Evolutionary conservation across 2,888 invertebrate genomes (phyloP).

Genomic region (Cataglyphis altisquamis): DNA sequence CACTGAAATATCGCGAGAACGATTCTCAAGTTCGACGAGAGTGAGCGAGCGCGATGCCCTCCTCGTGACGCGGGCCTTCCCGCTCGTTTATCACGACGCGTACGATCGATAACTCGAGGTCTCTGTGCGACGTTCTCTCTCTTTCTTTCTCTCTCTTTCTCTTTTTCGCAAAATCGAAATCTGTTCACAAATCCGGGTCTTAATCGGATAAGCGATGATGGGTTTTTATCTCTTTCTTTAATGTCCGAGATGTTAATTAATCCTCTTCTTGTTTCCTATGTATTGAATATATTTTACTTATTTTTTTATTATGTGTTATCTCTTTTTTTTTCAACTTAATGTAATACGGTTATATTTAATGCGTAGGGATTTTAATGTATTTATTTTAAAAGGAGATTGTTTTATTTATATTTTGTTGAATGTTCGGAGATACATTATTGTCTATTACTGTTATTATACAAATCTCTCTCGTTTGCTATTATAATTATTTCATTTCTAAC

Average conservation of each 20-base stretch:
- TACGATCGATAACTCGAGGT: conserved; percentile 45
- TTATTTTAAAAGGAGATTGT: background rate
- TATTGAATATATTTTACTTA: background rate
- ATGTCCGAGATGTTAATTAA: background rate
- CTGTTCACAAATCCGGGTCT: background rate
- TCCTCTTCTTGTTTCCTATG: background rate
- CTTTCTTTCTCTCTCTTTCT: background rate
- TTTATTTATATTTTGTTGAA: background rate
- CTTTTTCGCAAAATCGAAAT: conserved; percentile 1
- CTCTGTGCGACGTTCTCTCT: conserved; percentile 14
- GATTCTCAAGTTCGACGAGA: conserved; percentile 60
- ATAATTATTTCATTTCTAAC: conserved; percentile 3
- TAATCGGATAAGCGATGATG: background rate
- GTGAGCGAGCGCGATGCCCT: conserved; percentile 24
- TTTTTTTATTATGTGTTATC: background rate
- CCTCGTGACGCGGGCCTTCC: conserved; percentile 43
- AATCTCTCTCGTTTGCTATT: background rate
- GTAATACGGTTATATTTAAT: background rate
- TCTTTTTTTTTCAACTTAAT: background rate
- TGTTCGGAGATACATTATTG: background rate
- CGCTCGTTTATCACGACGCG: conserved; percentile 57
- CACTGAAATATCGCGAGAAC: conserved; percentile 65
- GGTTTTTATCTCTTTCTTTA: background rate
- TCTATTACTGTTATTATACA: background rate
- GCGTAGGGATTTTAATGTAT: background rate